Evolutionary conservation across 2,113 vertebrate species (phyloP), one percentile per base, ranked within the genome.

Genomic region (Siphamia tubifer): DNA sequence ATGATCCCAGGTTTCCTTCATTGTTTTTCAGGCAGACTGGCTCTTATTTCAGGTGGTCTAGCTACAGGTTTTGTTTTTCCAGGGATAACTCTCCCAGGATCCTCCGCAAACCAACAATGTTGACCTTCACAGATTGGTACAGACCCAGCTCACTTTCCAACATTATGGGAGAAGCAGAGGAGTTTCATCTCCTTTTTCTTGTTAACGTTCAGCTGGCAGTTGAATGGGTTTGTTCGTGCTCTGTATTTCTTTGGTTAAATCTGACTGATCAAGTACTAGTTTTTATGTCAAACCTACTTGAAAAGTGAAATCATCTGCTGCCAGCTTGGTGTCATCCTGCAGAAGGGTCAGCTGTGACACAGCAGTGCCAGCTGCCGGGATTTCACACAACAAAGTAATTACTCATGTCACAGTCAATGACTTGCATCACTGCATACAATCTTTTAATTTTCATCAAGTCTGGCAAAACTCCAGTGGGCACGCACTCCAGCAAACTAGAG

Each of bases 11-110:
- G 84, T 93, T 91, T 23, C 5, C 34, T n/a, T 43, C 24, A 52
- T 48, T 54, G 30, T 48, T 56, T 44, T 17, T 42, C 16, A 13
- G 30, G 31, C 34, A 15, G 8, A 86, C 74, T 16, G 92, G 53
- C 45, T 93, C 92, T 68, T 91, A 85, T 68, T 81, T 87, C 2
- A 94, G 77, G 3, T 83, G 78, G 48, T 94, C 90, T 42, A 91
- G 85, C 16, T 92, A 83, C 58, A 92, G 73, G 73, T 56, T 89
- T 51, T 43, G 67, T 61, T 92, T 56, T 2, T 85, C 89, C 87
- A 94, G 56, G 1, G 11, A 15, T 24, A 74, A 28, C 5, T 86
- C 90, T 0, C 92, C 85, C 82, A 92, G 19, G 49, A 93, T 31
- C 51, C 80, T 81, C 20, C 74, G 52, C 24, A 42, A 40, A 11